A percentile compares a stretch with the other conserved stretches of the same genome.
These are phyloP conservation scores for Thyatira batis DNA, from an alignment of 2,888 invertebrate species.

Conservation along the genomic window DNA sequence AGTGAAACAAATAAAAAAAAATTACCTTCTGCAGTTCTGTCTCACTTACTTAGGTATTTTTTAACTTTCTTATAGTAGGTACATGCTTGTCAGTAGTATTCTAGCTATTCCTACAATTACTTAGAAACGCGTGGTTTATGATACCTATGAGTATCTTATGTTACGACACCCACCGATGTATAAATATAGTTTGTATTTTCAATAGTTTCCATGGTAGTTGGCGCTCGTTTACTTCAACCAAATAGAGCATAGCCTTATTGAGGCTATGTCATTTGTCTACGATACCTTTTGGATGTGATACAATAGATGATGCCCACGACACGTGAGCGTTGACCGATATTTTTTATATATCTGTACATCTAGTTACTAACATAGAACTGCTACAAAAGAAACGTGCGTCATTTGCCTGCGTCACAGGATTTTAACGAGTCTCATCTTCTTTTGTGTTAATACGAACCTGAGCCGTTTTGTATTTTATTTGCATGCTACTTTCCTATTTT, in stretches of 20 bases:
- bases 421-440: not conserved
- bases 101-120: no score
- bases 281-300: slow-evolving; percentile 24
- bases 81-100: no score
- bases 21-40: no score
- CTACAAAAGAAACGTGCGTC: slow-evolving; percentile 2
- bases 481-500: not conserved
- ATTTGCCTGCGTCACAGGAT: slow-evolving; percentile 4
- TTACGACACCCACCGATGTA: no score
- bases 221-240: not conserved
- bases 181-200: not conserved
- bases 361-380: slow-evolving; percentile 7
- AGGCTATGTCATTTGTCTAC: slow-evolving; percentile 21
- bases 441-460: not conserved
- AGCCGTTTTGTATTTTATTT: not conserved
- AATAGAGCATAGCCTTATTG: slow-evolving; percentile 23
- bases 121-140: no score
- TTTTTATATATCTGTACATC: slow-evolving; percentile 14
- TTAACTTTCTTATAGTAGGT: no score
- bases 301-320: slow-evolving; percentile 35
- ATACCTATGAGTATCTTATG: no score
- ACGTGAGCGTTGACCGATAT: slow-evolving; percentile 26
- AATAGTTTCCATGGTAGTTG: not conserved
- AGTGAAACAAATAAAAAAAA: no score
- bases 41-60: no score